Conservation (phyloP, 1,140 invertebrate genomes). For the Forficula auricularia region DNA sequence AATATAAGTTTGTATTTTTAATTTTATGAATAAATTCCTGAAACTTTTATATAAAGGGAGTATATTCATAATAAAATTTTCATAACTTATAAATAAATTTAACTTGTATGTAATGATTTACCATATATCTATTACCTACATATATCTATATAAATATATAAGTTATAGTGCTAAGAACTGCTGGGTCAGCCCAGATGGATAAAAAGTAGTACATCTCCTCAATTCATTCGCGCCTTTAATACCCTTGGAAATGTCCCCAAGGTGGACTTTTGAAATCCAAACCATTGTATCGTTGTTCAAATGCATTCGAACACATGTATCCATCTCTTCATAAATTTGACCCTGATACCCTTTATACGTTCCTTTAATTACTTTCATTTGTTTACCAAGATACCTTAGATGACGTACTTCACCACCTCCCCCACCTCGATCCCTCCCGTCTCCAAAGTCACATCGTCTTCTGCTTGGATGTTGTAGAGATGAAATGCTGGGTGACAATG, state of each 20-base stretch:
- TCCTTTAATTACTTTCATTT: constrained; percentile 92
- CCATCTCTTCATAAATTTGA: constrained; percentile 86
- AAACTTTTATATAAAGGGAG: too few relatives aligned
- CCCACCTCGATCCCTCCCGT: constrained; percentile 34
- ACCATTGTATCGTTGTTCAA: constrained; percentile 95
- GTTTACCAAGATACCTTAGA: constrained; percentile 83
- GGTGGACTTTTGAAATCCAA: constrained; percentile 81
- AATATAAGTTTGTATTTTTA: too few relatives aligned
- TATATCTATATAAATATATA: too few relatives aligned
- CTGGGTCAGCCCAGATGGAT: constrained; percentile 38
- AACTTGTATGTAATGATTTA: too few relatives aligned
- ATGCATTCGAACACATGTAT: constrained; percentile 85
- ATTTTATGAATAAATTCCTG: too few relatives aligned
- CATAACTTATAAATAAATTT: too few relatives aligned
- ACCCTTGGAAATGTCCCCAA: constrained; percentile 57
- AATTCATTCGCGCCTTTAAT: constrained; percentile 46
- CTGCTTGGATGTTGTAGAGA: constrained; percentile 70
- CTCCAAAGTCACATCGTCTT: constrained; percentile 28
- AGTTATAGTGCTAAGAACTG: too few relatives aligned
- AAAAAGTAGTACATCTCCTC: constrained; percentile 58
- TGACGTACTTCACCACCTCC: constrained; percentile 58
- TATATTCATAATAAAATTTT: too few relatives aligned
- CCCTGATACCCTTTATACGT: constrained; percentile 76
- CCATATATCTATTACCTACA: too few relatives aligned
- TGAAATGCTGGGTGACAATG: constrained; percentile 47